Evolutionary conservation across 2,888 invertebrate genomes (phyloP), one percentile per base, ranked within the genome.

Genomic region (Gasteruption jaculator): DNA sequence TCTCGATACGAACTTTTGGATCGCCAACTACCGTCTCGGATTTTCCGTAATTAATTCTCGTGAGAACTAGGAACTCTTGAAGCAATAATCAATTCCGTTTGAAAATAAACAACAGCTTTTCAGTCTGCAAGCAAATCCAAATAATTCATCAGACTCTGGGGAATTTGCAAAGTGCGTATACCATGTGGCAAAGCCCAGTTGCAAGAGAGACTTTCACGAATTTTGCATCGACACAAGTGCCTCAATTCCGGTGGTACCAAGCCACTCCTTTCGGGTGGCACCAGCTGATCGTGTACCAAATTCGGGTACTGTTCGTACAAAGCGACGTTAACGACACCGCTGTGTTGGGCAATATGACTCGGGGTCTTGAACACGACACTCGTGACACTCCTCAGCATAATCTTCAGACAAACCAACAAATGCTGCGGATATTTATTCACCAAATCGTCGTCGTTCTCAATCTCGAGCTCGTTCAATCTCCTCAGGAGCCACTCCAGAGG

Each of bases 181-280:
- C 88, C 89, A 51, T 80, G 76, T 0, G 90, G 90, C 27, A 91
- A 65, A 52, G 83, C 81, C 68, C 82, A 85, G 60, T 84, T 85
- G 22, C 74, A 57, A 74, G 83, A 81, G 33, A 91, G 68, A 40
- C 72, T 65, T 31, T 81, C 72, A 43, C 90, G 76, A 30, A 90
- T 78, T 15, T 72, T 71, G 63, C 87, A 88, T 48, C 89, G 76
- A 55, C 85, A 83, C 3, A 90, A 68, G 67, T 90, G 89, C 52
- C 83, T 85, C 41, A 91, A 71, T 53, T 85, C 83, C n/a, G 82
- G 78, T 2, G 85, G 82, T 44, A 63, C 65, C 5, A 80, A 49
- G 1, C 82, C 82, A 63, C 81, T 82, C 41, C 83, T 73, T 3
- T 76, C 74, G 12, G 73, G 65, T 2, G 83, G 82, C 24, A 84